Evolutionary conservation across 2,113 vertebrate genomes (phyloP), one percentile per base, ranked within the genome.

Genomic region (Procavia capensis): DNA sequence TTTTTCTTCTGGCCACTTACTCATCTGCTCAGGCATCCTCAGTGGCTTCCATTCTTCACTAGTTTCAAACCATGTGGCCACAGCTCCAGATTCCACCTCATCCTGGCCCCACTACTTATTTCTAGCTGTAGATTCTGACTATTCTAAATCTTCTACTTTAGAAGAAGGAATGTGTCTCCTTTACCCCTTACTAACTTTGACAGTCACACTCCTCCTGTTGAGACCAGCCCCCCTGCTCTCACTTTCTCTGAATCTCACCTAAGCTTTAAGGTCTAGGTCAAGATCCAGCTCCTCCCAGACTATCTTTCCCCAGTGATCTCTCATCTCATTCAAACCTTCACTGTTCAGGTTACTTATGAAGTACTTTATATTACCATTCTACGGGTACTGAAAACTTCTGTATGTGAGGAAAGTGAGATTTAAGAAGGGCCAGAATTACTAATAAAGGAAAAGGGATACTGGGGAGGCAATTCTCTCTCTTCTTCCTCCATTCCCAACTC

Each of bases 1-100:
- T 92, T 94, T 87, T 82, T 72, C 78, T 96, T 68, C 43, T 64
- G 66, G 70, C n/a, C 31, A 66, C 34, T 70, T 27, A 41, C 27
- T 54, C 7, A 87, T 75, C 59, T 72, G n/a, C 54, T 76, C 29
- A 54, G n/a, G 80, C 79, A 47, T 47, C n/a, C 45, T 79, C 16
- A 5, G 20, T 4, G 43, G 25, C 22, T 95, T 41, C n/a, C 25
- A 36, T 41, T 75, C 10, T 92, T 82, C 13, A 0, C 74, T 16
- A 94, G 34, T 61, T 80, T 89, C 39, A 68, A 84, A 61, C 19
- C 41, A n/a, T 34, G 79, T 3, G 1, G 1, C n/a, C 50, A 79
- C 24, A 87, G 66, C 13, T 1, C 63, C 36, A 47, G 50, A 72
- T 24, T 27, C 59, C 2, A 43, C 59, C n/a, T 29, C 8, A 29